Evolutionary conservation across 2,888 invertebrate species (phyloP).

Genomic region (Empis stercorea): DNA sequence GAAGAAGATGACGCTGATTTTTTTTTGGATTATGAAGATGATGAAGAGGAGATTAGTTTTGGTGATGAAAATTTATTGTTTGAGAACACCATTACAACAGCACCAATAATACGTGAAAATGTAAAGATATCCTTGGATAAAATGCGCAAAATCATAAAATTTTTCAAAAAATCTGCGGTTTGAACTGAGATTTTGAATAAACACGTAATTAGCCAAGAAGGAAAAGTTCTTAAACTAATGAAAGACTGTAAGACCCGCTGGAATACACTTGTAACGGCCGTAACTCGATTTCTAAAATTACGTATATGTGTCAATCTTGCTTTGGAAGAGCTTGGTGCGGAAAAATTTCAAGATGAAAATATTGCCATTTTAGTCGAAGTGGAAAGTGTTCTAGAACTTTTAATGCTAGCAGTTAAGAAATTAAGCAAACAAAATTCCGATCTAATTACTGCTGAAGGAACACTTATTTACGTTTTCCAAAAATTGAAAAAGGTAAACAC

Average conservation of each 20-base stretch:
- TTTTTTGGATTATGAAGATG: background rate
- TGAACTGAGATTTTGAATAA: background rate
- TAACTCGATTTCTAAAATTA: conserved; percentile 1
- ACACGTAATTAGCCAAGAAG: background rate
- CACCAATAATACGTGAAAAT: no score
- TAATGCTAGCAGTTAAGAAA: background rate
- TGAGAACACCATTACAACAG: no score
- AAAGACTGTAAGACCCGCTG: background rate
- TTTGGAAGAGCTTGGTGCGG: background rate
- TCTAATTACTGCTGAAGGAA: background rate
- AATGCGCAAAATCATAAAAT: background rate
- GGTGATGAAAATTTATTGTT: no score
- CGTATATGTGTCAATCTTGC: background rate
- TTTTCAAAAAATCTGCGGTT: background rate
- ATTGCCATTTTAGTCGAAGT: background rate
- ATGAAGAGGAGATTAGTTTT: background rate
- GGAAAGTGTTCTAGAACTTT: background rate
- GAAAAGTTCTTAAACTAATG: background rate
- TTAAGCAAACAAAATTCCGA: conserved; percentile 1
- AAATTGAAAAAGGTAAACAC: background rate
- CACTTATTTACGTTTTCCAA: background rate
- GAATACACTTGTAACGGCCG: background rate
- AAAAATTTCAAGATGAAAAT: background rate
- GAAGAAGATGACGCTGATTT: background rate
- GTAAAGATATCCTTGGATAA: background rate